phyloP scores from a whole-genome alignment of 2,888 invertebrate species.

The Timandra comae region DNA sequence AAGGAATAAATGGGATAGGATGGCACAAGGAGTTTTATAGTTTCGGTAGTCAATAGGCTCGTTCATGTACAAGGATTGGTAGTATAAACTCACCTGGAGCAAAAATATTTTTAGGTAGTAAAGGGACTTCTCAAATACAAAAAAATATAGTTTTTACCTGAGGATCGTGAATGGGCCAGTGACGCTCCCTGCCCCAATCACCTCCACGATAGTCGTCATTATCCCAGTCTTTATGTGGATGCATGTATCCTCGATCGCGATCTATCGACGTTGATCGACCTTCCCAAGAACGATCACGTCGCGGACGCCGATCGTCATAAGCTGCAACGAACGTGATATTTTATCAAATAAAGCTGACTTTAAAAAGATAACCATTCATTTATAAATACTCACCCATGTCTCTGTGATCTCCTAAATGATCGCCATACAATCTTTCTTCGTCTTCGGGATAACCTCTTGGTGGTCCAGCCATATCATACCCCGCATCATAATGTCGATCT shows the following conservation, averaged over 20 bases:
- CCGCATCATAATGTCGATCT: conserved; percentile 67
- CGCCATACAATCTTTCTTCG: conserved; percentile 72
- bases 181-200: conserved; percentile 69
- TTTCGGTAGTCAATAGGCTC: conserved; percentile 63
- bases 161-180: conserved; percentile 67
- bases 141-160: conserved; percentile 41
- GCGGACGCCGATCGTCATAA: conserved; percentile 69
- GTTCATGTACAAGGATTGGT: conserved; percentile 53
- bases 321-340: too few species aligned
- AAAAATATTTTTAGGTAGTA: conserved; percentile 24
- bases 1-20: conserved; percentile 72
- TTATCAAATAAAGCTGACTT: too few species aligned
- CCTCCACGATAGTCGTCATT: conserved; percentile 74
- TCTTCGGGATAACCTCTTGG: conserved; percentile 71
- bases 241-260: conserved; percentile 64
- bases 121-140: neutral
- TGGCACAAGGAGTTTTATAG: conserved; percentile 52
- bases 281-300: conserved; percentile 76
- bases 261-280: conserved; percentile 67
- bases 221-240: conserved; percentile 72
- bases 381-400: conserved; percentile 63
- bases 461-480: conserved; percentile 64
- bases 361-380: conserved; percentile 5
- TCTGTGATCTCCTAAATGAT: conserved; percentile 62
- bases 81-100: conserved; percentile 58